Evolutionary conservation across 2,113 vertebrate genomes (phyloP).

Genomic region (Nicator chloris): DNA sequence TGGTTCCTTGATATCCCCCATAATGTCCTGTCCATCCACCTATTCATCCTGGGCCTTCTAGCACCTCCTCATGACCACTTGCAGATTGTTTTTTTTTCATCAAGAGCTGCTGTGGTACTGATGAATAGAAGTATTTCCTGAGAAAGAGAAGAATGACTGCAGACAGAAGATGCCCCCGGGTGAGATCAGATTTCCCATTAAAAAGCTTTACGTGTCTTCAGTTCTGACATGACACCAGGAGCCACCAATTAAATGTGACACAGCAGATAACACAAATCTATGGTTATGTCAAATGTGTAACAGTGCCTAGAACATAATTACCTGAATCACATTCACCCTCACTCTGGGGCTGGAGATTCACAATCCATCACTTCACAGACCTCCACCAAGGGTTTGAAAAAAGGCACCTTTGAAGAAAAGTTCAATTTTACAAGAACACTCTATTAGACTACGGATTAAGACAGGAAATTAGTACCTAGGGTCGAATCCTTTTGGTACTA

Average conservation of each 20-base stretch:
- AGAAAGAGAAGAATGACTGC: not conserved
- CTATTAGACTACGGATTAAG: not conserved
- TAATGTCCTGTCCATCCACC: not conserved
- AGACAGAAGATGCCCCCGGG: not conserved
- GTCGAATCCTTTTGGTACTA: not conserved
- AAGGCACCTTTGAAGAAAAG: conserved; percentile 3
- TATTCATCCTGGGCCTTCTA: not conserved
- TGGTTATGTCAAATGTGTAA: not conserved
- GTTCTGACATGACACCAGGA: not conserved
- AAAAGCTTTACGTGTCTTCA: not conserved
- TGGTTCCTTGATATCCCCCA: not conserved
- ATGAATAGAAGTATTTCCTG: not conserved
- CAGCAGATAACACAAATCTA: not conserved
- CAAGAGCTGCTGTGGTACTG: not conserved
- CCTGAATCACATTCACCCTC: not conserved
- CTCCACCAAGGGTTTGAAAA: not conserved
- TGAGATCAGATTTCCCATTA: not conserved
- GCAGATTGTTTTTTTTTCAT: not conserved
- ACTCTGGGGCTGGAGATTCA: not conserved
- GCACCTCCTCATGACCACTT: not conserved
- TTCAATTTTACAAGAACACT: not conserved
- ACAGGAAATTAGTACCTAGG: not conserved
- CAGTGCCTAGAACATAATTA: not conserved
- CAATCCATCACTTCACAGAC: not conserved
- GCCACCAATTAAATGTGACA: not conserved